phyloP scores from a whole-genome alignment of 2,888 invertebrate species.

The Punctoribates punctum region DNA sequence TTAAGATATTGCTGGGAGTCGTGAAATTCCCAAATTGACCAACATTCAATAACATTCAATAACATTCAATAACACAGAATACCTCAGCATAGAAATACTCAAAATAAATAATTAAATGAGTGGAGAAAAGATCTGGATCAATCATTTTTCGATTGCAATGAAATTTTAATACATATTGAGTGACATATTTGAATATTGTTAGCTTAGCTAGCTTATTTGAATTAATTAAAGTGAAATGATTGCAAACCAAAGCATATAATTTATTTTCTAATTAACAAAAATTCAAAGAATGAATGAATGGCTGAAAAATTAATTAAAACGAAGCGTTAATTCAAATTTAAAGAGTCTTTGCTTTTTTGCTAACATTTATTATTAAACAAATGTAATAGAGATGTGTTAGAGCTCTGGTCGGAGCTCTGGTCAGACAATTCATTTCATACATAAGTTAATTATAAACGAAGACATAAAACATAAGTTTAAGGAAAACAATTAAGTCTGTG shows the following conservation, averaged over 20 bases:
- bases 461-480: slow-evolving; percentile 29
- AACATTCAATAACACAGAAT: too few relatives aligned
- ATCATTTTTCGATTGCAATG: too few relatives aligned
- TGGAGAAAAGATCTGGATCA: too few relatives aligned
- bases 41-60: too few relatives aligned
- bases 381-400: background rate
- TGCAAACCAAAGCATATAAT: background rate
- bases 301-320: background rate
- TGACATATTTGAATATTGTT: too few relatives aligned
- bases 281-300: background rate
- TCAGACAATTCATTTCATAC: slow-evolving; percentile 16
- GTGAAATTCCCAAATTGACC: too few relatives aligned
- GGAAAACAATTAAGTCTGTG: slow-evolving; percentile 18
- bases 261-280: background rate
- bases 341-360: background rate
- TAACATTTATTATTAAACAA: background rate
- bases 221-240: too few relatives aligned
- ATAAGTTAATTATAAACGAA: slow-evolving; percentile 36
- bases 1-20: too few relatives aligned
- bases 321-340: background rate
- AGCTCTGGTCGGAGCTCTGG: background rate
- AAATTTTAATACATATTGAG: too few relatives aligned
- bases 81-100: too few relatives aligned
- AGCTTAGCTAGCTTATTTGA: too few relatives aligned
- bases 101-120: too few relatives aligned